These are phyloP conservation scores for Stichodactyla mertensii DNA, from an alignment of 64 coral and sea anemone species.

Conservation along the genomic window DNA sequence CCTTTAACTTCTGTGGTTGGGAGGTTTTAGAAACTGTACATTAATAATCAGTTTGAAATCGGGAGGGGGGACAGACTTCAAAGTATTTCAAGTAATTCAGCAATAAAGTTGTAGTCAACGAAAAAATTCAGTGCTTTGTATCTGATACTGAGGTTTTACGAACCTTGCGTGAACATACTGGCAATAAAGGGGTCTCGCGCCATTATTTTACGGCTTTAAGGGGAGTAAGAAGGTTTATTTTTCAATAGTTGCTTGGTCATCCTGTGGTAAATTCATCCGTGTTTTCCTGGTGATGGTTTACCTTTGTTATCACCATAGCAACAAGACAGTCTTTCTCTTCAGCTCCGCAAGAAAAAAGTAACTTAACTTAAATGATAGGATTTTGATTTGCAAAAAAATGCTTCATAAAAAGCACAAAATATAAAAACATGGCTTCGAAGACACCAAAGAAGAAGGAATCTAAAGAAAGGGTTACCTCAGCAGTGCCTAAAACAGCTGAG, in stretches of 20 bases:
- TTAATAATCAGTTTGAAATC: no score
- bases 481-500: conserved; percentile 47
- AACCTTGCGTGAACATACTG: no score
- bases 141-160: no score
- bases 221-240: no score
- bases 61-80: no score
- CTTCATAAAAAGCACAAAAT: neutral
- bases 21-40: no score
- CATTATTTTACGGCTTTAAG: no score
- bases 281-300: neutral
- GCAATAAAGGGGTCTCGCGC: no score
- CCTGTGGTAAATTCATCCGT: neutral
- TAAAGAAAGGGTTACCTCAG: conserved; percentile 82
- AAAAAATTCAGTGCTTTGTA: no score
- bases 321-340: conserved; percentile 2
- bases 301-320: conserved; percentile 3
- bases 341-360: neutral
- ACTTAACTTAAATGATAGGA: neutral
- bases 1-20: no score
- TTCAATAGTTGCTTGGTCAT: neutral
- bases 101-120: no score
- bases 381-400: neutral
- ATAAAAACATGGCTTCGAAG: conserved; percentile 83
- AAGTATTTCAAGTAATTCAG: no score
- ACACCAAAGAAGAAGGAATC: conserved; percentile 99